Percentiles rank a stretch among this genome's conserved stretches.
phyloP scores from a whole-genome alignment of 2,113 vertebrate species.

The Phyllostomus discolor region DNA sequence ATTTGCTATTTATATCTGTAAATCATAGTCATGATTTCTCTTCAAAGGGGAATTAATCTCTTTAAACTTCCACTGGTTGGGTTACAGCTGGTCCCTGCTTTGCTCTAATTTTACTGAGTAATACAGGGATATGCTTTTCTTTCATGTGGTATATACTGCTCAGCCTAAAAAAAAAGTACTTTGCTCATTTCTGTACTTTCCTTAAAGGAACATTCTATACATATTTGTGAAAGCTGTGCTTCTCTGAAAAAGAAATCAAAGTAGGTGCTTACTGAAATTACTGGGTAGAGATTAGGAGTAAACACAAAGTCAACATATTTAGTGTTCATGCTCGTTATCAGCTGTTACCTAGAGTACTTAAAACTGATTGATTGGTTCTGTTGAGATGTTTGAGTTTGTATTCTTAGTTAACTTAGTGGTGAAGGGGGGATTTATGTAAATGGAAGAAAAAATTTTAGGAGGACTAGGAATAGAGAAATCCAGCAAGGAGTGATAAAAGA shows the following conservation, averaged over 20 bases:
- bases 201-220: neutral
- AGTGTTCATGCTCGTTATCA: neutral
- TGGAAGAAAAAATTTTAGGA: neutral
- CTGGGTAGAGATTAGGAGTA: neutral
- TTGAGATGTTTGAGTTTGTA: conserved; percentile 2
- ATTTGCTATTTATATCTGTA: neutral
- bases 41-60: neutral
- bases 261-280: neutral
- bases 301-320: neutral
- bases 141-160: neutral
- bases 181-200: neutral
- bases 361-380: neutral
- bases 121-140: neutral
- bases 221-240: neutral
- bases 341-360: neutral
- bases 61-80: neutral
- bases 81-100: neutral
- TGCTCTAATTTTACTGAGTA: neutral
- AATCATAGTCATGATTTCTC: neutral
- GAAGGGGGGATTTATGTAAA: neutral
- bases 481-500: conserved; percentile 16
- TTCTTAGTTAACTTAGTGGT: neutral
- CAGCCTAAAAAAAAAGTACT: neutral
- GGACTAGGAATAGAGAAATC: neutral
- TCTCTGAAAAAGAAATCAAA: conserved; percentile 24